Evolutionary conservation across 1,140 invertebrate species (phyloP).

Genomic region (Drosophila novamexicana): DNA sequence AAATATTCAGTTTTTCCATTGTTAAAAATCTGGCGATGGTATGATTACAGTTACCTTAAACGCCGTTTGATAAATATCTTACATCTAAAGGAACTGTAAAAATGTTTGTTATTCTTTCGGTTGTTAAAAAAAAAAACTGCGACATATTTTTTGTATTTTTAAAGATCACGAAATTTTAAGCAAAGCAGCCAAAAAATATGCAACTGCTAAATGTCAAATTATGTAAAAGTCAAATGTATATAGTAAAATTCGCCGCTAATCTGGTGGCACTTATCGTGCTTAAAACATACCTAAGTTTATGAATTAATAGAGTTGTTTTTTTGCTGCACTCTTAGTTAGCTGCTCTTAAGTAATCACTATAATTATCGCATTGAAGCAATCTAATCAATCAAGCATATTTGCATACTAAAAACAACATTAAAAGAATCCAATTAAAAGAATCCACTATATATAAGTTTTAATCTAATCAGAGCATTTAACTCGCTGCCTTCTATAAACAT

Average conservation of each 20-base stretch:
- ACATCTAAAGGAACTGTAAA: no score
- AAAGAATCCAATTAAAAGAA: not conserved
- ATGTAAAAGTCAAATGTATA: not conserved
- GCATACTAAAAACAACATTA: not conserved
- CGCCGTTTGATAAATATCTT: no score
- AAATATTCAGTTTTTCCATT: no score
- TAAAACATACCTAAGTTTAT: not conserved
- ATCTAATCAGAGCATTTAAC: conserved; percentile 20
- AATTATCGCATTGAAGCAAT: not conserved
- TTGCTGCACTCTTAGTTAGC: not conserved
- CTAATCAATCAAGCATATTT: conserved; percentile 12
- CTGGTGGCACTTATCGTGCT: not conserved
- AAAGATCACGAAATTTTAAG: no score
- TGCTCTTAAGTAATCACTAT: not conserved
- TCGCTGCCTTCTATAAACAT: conserved; percentile 10
- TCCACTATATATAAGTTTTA: not conserved
- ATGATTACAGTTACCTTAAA: no score
- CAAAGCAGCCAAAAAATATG: not conserved
- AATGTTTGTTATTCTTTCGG: no score
- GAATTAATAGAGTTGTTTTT: not conserved
- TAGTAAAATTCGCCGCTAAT: not conserved
- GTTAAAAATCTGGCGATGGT: no score
- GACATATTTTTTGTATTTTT: no score
- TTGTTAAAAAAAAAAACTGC: no score
- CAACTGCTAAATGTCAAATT: not conserved